Evolutionary conservation across 2,113 vertebrate genomes (phyloP).

Genomic region (Leucosticte australis): DNA sequence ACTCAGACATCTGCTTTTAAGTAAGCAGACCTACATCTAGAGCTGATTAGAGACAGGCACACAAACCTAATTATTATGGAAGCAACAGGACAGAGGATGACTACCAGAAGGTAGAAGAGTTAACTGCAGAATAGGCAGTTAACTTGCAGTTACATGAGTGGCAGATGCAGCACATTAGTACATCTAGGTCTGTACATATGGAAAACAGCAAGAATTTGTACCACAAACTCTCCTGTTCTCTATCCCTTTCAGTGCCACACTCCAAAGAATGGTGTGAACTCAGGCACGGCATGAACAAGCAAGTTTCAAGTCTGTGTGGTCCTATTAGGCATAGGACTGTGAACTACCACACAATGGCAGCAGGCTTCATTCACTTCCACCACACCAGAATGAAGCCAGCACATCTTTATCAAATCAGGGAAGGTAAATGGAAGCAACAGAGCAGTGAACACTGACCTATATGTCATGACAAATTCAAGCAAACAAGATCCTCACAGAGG

Average conservation of each 20-base stretch:
- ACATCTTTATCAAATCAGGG: not conserved
- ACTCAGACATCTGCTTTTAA: not conserved
- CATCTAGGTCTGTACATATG: not conserved
- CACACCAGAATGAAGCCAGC: not conserved
- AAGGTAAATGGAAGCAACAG: not conserved
- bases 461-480: not conserved
- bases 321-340: not conserved
- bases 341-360: not conserved
- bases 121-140: not conserved
- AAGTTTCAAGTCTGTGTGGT: not conserved
- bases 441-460: not conserved
- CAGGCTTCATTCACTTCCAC: not conserved
- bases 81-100: not conserved
- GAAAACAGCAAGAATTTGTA: not conserved
- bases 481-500: not conserved
- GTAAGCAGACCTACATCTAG: not conserved
- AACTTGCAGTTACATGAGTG: not conserved
- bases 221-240: not conserved
- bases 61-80: not conserved
- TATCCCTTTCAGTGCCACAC: not conserved
- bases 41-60: not conserved
- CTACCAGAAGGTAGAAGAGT: rapidly evolving
- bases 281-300: rapidly evolving
- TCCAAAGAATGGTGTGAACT: not conserved
- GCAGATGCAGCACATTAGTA: not conserved